Conservation (phyloP, 2,113 vertebrate genomes). For the Myotis brandtii region DNA sequence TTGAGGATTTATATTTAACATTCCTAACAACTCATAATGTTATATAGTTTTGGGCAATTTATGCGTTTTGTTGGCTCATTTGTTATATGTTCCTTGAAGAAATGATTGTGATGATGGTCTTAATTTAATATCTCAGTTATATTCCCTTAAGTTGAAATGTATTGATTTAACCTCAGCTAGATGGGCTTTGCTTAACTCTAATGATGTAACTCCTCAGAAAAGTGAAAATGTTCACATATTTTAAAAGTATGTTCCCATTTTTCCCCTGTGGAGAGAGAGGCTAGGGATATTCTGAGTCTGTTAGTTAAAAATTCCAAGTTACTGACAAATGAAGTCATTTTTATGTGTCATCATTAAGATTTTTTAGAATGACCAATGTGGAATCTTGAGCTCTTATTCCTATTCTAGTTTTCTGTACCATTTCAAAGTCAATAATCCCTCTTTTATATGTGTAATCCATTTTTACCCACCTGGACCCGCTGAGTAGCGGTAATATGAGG, state of each 20-base stretch:
- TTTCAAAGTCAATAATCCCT: not conserved
- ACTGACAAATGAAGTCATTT: not conserved
- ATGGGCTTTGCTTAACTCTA: not conserved
- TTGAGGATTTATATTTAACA: constrained; percentile 40
- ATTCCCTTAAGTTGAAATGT: not conserved
- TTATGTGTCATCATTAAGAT: not conserved
- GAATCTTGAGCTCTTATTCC: not conserved
- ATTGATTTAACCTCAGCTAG: not conserved
- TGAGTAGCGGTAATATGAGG: not conserved
- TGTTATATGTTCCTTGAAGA: not conserved
- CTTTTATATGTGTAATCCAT: not conserved
- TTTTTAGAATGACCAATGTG: not conserved
- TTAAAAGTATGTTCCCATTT: not conserved
- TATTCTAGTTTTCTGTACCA: not conserved
- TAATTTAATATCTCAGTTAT: not conserved
- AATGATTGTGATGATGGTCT: not conserved
- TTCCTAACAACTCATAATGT: constrained; percentile 5
- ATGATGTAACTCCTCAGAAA: not conserved
- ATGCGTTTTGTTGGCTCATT: constrained; percentile 33
- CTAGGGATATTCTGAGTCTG: not conserved
- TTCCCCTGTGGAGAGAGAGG: not conserved
- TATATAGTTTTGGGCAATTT: not conserved
- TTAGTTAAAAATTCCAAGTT: constrained; percentile 27
- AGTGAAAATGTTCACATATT: not conserved
- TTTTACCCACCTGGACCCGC: not conserved